Base-by-base conservation (phyloP, 2,888 invertebrate genomes). In the Exocentrus adspersus region DNA sequence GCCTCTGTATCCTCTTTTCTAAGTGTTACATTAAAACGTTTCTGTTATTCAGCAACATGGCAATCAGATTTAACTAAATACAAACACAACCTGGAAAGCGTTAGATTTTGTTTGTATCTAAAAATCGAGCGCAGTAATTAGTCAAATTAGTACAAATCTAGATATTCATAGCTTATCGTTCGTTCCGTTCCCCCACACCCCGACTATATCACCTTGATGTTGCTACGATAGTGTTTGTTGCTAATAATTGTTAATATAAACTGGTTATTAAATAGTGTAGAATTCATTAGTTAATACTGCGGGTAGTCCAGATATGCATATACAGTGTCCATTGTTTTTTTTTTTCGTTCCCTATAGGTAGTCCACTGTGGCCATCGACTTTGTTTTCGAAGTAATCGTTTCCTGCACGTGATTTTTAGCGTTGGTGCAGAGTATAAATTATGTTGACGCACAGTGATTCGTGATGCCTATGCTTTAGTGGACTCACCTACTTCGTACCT, bases 221-320 rank as follows among this genome's bases (percentile, higher is more conserved):
- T 75, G 76, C 77, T 78, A 73, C 71, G 71, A 72, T 77, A 75
- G 75, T 76, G 72, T 75, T 78, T 78, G 77, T 78, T 78, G 78
- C 77, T 79, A 68, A 66, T 69, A 77, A 74, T 79, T 78, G 79
- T 79, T 79, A 77, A 74, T 77, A 78, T 78, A 77, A n/a, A 79
- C 63, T 80, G 76, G 78, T 80, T 80, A 79, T 80, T 80, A 79
- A 70, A 71, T 78, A 79, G 76, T 70, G 72, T 77, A 77, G 77
- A 53, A 60, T 43, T 50, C 43, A 30, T 62, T 59, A 60, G 48
- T 61, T 62, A 65, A 71, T 43, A 56, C 56, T 56, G 56, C 56
- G 45, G 43, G 45, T 45, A 56, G 32, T 56, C 45, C 56, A 30
- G 30, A 30, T 56, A 56, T 43, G 30, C 56, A 56, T 30, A 45